Evolutionary conservation across 2,888 invertebrate genomes (phyloP), one percentile per base, ranked within the genome.

Genomic region (Temnothorax rugatulus): DNA sequence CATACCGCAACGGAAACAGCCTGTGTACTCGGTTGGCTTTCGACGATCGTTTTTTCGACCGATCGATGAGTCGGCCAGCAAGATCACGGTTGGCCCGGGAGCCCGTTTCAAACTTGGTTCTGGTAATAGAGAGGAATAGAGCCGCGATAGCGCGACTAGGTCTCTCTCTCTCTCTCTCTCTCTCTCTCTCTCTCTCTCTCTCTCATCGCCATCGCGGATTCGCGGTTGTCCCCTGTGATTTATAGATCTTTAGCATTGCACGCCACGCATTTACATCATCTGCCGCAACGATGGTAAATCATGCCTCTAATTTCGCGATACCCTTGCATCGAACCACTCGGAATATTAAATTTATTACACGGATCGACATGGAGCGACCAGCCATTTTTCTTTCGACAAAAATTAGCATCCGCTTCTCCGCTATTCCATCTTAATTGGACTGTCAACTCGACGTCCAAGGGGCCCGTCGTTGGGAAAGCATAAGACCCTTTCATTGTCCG

Each of bases 1-100:
- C 84, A 87, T 90, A 88, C 89, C 89, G 90, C 88, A 90, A 89
- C 90, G 88, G 90, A 91, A 90, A 89, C 91, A 89, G 85, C 82
- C 84, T 82, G 86, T 59, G 38, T 61, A 68, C 81, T 68, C 86
- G 83, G 88, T 79, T 85, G 88, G 85, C 89, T 86, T 88, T 88
- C 90, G 86, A 63, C 86, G 83, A 84, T 89, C 82, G 84, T 87
- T 86, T 87, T 83, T 85, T 76, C 81, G 61, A 59, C 83, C 64
- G 54, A 79, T 79, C 79, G 79, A 79, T 71, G 79, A 59, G 73
- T 71, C 44, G 47, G 18, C 73, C 47, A 59, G 47, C 73, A 79
- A 79, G 79, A 79, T 79, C 79, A 47, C 25, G 59, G 57, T 21
- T 21, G 15, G 44, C 11, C 34, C n/a, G 44, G n/a, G 44, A 47